phyloP scores from a whole-genome alignment of 2,888 invertebrate species.

The Hofmannophila pseudospretella region DNA sequence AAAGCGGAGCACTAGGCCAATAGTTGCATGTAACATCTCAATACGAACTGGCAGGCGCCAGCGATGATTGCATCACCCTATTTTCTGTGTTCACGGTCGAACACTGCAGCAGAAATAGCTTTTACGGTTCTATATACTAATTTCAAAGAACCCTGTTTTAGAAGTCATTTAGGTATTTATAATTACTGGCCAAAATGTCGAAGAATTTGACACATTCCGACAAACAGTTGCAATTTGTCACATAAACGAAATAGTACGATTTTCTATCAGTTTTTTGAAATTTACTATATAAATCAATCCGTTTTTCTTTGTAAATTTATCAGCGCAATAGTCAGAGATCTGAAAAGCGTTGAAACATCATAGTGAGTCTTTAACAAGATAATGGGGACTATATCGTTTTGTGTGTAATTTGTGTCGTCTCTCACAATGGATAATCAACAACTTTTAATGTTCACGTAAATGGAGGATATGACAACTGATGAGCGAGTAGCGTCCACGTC shows the following conservation, averaged over 20 bases:
- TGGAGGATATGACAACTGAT: not conserved
- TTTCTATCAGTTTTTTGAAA: not conserved
- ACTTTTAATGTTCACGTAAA: slow-evolving; percentile 5
- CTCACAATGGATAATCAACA: not conserved
- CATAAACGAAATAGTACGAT: not conserved
- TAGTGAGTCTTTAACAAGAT: not conserved
- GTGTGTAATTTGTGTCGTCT: not conserved
- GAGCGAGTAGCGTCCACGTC: not conserved
- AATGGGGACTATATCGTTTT: not conserved
- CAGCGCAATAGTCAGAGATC: not conserved
- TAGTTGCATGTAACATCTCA: slow-evolving; percentile 35
- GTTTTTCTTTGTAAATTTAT: not conserved
- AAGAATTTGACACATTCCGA: too few relatives aligned
- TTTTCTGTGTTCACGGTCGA: slow-evolving; percentile 10
- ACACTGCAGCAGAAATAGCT: slow-evolving; percentile 6
- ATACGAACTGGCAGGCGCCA: slow-evolving; percentile 24
- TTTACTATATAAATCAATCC: too few relatives aligned
- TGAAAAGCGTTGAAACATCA: too few relatives aligned
- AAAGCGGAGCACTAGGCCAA: slow-evolving; percentile 1
- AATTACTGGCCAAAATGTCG: too few relatives aligned
- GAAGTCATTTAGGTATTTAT: too few relatives aligned
- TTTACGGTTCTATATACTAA: too few relatives aligned
- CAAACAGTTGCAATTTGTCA: not conserved
- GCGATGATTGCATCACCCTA: slow-evolving; percentile 20
- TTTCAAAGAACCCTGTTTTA: too few relatives aligned